Percentiles rank a stretch among this genome's conserved stretches.
Conservation (phyloP, 2,888 invertebrate genomes). For the Oxytorus armatus region DNA sequence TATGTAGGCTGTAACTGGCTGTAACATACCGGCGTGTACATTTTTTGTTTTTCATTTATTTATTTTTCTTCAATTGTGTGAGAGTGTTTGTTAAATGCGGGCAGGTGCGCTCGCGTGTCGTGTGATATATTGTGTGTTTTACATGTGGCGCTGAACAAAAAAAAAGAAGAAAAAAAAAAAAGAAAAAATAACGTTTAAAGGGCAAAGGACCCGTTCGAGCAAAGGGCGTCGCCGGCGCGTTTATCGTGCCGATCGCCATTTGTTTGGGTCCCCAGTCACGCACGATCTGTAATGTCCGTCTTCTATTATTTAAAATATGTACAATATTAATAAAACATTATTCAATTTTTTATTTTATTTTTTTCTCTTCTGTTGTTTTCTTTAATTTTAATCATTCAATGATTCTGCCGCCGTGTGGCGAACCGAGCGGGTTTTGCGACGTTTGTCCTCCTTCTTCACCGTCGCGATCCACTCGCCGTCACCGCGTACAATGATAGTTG, state of each 20-base stretch:
- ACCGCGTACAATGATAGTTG: constrained; percentile 1
- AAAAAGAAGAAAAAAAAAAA: constrained; percentile 79
- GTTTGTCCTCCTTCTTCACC: too few relatives aligned
- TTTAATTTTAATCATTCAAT: constrained; percentile 75
- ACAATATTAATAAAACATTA: constrained; percentile 82
- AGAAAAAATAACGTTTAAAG: constrained; percentile 79
- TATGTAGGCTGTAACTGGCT: too few relatives aligned
- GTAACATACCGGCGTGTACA: constrained; percentile 47
- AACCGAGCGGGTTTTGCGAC: constrained; percentile 76
- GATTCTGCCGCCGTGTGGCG: constrained; percentile 78
- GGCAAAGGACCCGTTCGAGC: constrained; percentile 73
- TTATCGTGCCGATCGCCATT: constrained; percentile 66
- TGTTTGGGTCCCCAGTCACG: constrained; percentile 78
- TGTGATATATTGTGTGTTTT: constrained; percentile 52
- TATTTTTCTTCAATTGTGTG: neutral
- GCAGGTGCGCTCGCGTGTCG: constrained; percentile 56
- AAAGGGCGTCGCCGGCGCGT: constrained; percentile 65
- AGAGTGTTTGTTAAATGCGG: constrained; percentile 47
- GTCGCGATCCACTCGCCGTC: too few relatives aligned
- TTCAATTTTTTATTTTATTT: constrained; percentile 68
- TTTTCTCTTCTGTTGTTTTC: constrained; percentile 54
- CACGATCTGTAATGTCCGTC: constrained; percentile 79
- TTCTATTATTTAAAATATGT: constrained; percentile 84
- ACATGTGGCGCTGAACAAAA: constrained; percentile 78
- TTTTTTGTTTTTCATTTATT: constrained; percentile 36